Conservation (phyloP, 1,140 invertebrate genomes). For the Pteromalus puparum region DNA sequence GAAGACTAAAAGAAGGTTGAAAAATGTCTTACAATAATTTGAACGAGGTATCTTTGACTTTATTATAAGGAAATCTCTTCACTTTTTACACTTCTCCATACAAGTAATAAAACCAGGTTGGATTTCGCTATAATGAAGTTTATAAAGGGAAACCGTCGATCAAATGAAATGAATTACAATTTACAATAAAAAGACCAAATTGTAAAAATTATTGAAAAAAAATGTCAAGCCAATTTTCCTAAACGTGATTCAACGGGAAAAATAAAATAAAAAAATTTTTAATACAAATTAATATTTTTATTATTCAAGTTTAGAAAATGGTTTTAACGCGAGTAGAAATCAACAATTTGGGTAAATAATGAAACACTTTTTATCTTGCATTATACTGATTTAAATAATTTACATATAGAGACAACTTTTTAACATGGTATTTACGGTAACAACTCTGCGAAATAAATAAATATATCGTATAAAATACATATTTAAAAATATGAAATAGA, state of each 20-base stretch:
- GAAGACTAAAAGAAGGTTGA: constrained; percentile 85
- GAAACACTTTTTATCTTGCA: constrained; percentile 21
- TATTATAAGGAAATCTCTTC: constrained; percentile 1
- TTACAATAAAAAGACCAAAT: neutral
- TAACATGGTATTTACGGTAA: constrained; percentile 47
- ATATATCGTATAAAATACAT: constrained; percentile 53
- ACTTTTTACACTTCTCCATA: constrained; percentile 42
- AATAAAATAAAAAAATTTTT: constrained; percentile 17
- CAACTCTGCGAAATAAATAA: constrained; percentile 51
- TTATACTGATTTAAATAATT: constrained; percentile 46
- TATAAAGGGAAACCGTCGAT: neutral
- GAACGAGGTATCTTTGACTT: neutral
- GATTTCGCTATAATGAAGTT: constrained; percentile 26
- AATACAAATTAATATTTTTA: constrained; percentile 16
- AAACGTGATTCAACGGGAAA: neutral
- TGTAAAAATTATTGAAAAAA: neutral
- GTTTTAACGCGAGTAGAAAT: neutral
- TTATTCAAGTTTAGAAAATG: neutral
- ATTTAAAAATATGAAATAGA: constrained; percentile 53
- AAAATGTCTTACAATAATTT: constrained; percentile 6
- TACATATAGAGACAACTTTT: constrained; percentile 44
- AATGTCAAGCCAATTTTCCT: neutral
- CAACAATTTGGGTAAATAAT: constrained; percentile 33
- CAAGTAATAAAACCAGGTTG: constrained; percentile 21
- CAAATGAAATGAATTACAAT: constrained; percentile 16